Base-by-base conservation (phyloP, 2,113 vertebrate species). In the Solea solea region DNA sequence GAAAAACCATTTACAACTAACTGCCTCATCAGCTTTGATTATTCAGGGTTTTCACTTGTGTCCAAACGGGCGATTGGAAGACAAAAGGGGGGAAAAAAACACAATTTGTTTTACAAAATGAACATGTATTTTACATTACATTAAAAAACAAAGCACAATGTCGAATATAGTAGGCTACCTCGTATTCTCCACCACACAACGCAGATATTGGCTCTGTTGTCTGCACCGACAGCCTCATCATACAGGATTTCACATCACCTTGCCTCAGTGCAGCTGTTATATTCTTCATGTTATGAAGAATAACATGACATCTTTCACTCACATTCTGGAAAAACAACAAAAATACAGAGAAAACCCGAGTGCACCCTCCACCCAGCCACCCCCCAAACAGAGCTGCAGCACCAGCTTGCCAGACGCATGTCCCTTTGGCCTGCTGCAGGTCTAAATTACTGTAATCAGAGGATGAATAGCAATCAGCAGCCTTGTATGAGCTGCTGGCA, bases 401-500 rank as follows among this genome's bases (percentile, higher is more conserved):
- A 67, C 74, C 54, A 34, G 60, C 59, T 68, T 64, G 34, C 81
- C 85, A 89, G 83, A 82, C 86, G 9, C 41, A 72, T 75, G 74
- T 73, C 82, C 62, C 75, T 82, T 86, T 69, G 77, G 87, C 78
- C 74, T 40, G 50, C 84, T 86, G 82, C 71, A 86, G 73, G 85
- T 88, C 85, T 85, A 87, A 91, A 91, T 93, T 66, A 89, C 88
- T 87, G 88, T 90, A 93, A 93, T 94, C 90, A 85, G 83, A 15
- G 81, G 86, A 87, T 89, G 89, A 93, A 93, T 91, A 90, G 92
- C 89, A 93, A 93, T 93, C 91, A 91, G 87, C 72, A 78, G 74
- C 82, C 84, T 92, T 92, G 89, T 92, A 79, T 69, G 81, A 85
- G 76, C 83, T 28, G 48, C 88, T 88, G 89, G 85, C 88, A 84